phyloP scores from a whole-genome alignment of 2,797 vertebrate species.

The Agapornis canus region DNA sequence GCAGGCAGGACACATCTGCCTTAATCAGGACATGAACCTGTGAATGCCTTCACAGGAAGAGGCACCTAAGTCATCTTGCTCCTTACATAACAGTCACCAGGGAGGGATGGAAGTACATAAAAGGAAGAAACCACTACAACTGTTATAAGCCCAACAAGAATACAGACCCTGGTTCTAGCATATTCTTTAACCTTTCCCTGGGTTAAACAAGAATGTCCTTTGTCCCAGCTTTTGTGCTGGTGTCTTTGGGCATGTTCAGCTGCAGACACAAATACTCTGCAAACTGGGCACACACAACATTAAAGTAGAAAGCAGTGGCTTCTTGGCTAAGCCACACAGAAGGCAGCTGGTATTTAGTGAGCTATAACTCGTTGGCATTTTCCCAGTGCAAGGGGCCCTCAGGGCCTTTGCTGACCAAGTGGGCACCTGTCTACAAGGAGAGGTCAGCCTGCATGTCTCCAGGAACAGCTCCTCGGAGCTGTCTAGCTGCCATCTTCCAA shows the following conservation, averaged over 20 bases:
- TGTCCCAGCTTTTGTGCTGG: not conserved
- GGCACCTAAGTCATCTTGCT: not conserved
- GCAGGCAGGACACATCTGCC: not conserved
- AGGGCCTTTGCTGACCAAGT: not conserved
- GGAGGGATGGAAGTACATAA: not conserved
- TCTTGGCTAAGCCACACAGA: not conserved
- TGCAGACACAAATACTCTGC: not conserved
- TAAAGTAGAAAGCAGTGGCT: not conserved
- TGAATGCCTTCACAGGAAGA: not conserved
- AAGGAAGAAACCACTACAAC: not conserved
- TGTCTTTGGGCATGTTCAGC: not conserved
- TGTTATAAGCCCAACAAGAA: not conserved
- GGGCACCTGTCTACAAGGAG: accelerated
- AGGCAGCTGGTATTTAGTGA: not conserved
- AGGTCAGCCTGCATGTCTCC: not conserved
- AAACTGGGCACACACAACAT: accelerated
- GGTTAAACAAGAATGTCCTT: not conserved
- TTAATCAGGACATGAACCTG: not conserved
- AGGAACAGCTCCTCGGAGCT: not conserved
- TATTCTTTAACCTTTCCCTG: not conserved
- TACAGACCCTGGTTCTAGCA: not conserved
- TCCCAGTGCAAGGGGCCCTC: not conserved
- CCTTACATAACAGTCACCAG: not conserved
- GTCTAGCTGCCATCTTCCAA: not conserved
- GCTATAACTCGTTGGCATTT: not conserved